Conservation (phyloP, 2,113 vertebrate species). For the Indicator maculatus region DNA sequence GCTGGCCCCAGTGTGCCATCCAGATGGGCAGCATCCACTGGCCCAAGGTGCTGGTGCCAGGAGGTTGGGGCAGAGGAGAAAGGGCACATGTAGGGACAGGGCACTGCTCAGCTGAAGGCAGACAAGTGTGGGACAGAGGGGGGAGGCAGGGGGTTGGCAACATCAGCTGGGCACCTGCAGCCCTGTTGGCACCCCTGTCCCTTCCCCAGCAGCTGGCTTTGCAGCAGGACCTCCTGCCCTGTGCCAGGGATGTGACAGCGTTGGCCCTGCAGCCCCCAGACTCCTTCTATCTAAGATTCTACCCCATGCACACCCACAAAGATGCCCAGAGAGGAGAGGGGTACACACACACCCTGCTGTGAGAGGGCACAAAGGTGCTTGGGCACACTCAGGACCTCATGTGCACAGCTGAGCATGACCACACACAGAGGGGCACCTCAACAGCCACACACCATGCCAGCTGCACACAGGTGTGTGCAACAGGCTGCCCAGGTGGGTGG, state of each 20-base stretch:
- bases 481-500: too few relatives aligned
- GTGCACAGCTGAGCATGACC: accelerated
- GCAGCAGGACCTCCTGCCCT: neutral
- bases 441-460: accelerated
- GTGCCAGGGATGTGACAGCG: neutral
- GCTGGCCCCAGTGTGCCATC: accelerated
- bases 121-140: neutral
- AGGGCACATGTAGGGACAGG: accelerated
- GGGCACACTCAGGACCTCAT: neutral
- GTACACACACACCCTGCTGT: accelerated
- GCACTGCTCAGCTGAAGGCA: accelerated
- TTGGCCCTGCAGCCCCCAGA: neutral
- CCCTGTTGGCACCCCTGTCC: accelerated
- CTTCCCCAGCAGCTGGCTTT: neutral
- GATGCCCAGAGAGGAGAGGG: accelerated
- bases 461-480: neutral
- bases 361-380: too few relatives aligned
- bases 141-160: accelerated
- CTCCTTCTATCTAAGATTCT: neutral
- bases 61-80: neutral
- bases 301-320: neutral
- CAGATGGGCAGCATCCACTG: neutral
- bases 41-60: accelerated
- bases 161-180: neutral
- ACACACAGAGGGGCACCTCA: neutral